Conservation (phyloP, 1,140 invertebrate species). For the Cataglyphis hispanica region DNA sequence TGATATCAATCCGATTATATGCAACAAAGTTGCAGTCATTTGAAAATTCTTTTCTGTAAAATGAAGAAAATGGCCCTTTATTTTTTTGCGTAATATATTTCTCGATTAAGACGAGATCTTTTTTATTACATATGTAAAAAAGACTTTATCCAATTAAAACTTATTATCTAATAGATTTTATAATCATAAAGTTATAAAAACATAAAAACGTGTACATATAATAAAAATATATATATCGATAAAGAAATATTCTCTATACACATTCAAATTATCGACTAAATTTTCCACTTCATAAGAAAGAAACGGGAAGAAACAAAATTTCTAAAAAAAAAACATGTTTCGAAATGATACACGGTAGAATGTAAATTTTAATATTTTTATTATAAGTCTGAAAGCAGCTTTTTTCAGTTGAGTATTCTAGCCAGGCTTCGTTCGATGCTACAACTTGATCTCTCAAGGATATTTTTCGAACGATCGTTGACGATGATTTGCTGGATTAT, state of each 20-base stretch:
- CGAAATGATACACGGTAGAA: constrained; percentile 10
- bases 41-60: no score
- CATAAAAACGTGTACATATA: not conserved
- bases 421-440: constrained; percentile 78
- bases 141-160: not conserved
- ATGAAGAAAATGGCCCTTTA: no score
- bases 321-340: not conserved
- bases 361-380: constrained; percentile 72
- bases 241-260: constrained; percentile 8
- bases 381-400: constrained; percentile 79
- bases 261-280: not conserved
- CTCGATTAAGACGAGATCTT: not conserved
- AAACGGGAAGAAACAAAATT: not conserved
- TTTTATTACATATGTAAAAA: constrained; percentile 6
- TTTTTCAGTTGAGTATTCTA: constrained; percentile 77
- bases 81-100: no score
- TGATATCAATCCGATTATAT: no score
- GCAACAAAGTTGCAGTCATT: no score
- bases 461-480: constrained; percentile 71
- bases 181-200: not conserved
- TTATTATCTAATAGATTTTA: not conserved
- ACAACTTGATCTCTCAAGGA: constrained; percentile 75
- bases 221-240: constrained; percentile 5
- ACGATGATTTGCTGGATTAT: constrained; percentile 57
- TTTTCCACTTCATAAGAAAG: not conserved